Evolutionary conservation across 2,113 vertebrate genomes (phyloP), one percentile per base, ranked within the genome.

Genomic region (Gadus chalcogrammus): DNA sequence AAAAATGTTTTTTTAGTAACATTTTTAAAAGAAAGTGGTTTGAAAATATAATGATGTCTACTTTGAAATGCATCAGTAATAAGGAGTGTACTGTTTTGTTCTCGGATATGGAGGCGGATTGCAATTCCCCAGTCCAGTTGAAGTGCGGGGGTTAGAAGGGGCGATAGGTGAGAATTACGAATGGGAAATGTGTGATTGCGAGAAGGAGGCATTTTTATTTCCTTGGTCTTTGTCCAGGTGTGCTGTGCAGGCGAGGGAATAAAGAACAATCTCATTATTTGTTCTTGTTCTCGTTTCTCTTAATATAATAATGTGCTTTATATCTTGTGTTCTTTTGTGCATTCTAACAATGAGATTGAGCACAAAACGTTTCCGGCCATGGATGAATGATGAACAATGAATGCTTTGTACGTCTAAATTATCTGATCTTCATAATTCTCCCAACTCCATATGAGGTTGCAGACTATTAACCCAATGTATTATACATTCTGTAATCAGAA

Each of bases 11-110:
- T 78, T 89, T 93, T 91, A 93, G 91, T 93, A 93, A 91, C 94
- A 95, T 95, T 88, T 52, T 93, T 94, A 91, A 94, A 94, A 94
- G 81, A 90, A 86, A 96, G 92, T 90, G 84, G 90, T 93, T 93
- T 95, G 91, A 92, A 92, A 95, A 95, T 93, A 94, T 95, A 94
- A 97, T 94, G 93, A 95, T 94, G 92, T 90, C 91, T 93, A 92
- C 87, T 89, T 88, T 88, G 81, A 91, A 91, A 91, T 95, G 93
- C 93, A 95, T 95, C 94, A 94, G 93, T 94, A 95, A 96, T 95
- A 93, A 93, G 92, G 91, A 86, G 84, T 88, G 83, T 92, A 87
- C 87, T 68, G 71, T 77, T 89, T 88, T 89, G 83, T 91, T 85
- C 75, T 77, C 82, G 80, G 81, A 88, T 88, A 78, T 88, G 82